Conservation (phyloP, 2,888 invertebrate genomes). For the Dendrolimus houi region DNA sequence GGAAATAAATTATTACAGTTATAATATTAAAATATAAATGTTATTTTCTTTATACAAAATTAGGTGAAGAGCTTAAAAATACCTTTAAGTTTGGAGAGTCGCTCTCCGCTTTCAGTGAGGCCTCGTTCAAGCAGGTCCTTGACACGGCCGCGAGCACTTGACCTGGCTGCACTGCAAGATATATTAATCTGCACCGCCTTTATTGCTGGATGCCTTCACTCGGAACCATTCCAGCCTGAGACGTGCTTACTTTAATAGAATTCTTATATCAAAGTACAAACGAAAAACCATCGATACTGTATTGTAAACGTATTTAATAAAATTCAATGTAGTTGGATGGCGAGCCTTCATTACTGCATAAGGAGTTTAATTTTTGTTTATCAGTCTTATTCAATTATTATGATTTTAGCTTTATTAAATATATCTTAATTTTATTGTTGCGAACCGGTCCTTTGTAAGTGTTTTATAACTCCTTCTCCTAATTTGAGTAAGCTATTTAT, state of each 20-base stretch:
- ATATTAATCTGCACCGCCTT: slow-evolving; percentile 18
- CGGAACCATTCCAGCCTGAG: not conserved
- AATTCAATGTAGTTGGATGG: not conserved
- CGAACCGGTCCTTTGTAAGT: too few relatives aligned
- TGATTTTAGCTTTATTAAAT: too few relatives aligned
- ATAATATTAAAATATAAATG: too few relatives aligned
- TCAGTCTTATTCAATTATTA: too few relatives aligned
- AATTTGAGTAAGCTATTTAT: too few relatives aligned
- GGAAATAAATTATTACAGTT: too few relatives aligned
- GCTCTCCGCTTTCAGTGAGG: slow-evolving; percentile 8
- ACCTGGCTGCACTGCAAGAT: slow-evolving; percentile 17
- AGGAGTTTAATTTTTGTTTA: not conserved
- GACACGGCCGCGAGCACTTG: slow-evolving; percentile 20
- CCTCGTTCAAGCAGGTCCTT: slow-evolving; percentile 17
- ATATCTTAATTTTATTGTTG: too few relatives aligned
- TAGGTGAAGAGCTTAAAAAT: too few relatives aligned
- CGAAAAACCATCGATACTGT: not conserved
- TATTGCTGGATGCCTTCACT: slow-evolving; percentile 12
- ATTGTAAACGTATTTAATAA: not conserved
- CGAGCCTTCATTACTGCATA: not conserved
- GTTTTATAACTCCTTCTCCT: too few relatives aligned
- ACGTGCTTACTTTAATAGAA: not conserved
- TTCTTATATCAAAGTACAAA: not conserved
- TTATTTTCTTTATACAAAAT: too few relatives aligned
- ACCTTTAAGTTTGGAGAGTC: not conserved